Conservation (phyloP, 1,140 invertebrate genomes). For the Meloidogyne floridensis region DNA sequence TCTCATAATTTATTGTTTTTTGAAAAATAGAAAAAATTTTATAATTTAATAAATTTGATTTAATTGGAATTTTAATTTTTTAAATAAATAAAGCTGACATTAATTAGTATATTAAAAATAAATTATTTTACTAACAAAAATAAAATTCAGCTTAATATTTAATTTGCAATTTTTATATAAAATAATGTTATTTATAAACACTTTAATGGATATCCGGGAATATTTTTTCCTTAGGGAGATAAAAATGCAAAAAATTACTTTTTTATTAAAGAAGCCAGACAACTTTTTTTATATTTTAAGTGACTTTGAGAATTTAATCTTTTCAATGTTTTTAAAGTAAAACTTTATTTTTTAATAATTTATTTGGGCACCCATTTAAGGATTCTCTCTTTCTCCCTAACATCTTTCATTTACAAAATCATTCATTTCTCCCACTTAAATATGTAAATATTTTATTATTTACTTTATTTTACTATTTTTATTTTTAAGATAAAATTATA, state of each 20-base stretch:
- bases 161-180: not conserved
- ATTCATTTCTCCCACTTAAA: no score
- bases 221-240: not conserved
- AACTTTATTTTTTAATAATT: not conserved
- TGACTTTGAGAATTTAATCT: not conserved
- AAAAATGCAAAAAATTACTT: not conserved
- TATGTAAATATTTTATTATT: not conserved
- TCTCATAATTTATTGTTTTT: constrained; percentile 7
- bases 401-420: not conserved
- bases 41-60: not conserved
- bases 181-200: not conserved
- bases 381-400: not conserved
- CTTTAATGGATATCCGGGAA: not conserved
- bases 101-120: no score
- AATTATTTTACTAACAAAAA: no score
- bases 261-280: not conserved
- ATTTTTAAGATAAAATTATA: not conserved
- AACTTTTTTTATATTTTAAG: not conserved
- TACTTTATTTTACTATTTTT: not conserved
- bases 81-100: no score
- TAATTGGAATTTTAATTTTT: no score
- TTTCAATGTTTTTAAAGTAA: not conserved
- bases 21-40: not conserved
- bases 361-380: not conserved
- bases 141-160: no score